phyloP scores from a whole-genome alignment of 2,888 invertebrate genomes.

The Dryocosmus kuriphilus region DNA sequence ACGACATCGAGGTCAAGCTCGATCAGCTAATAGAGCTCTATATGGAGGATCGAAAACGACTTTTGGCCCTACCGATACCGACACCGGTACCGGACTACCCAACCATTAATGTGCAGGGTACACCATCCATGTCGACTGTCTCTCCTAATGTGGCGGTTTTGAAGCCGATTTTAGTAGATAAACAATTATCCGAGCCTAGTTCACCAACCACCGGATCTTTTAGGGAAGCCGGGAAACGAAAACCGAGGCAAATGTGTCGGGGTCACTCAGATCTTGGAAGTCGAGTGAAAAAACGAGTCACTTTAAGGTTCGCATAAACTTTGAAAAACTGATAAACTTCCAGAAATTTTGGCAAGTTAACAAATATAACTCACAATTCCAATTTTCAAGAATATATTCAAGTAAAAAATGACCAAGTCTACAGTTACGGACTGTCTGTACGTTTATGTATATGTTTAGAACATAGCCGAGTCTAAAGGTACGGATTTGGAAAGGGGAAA shows the following conservation, averaged over 20 bases:
- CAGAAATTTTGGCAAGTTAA: no score
- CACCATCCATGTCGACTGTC: conserved; percentile 63
- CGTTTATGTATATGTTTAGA: no score
- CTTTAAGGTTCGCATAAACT: conserved; percentile 83
- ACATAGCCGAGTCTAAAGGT: no score
- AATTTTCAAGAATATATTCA: no score
- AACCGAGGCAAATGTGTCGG: conserved; percentile 82
- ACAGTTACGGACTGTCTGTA: no score
- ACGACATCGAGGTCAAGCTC: conserved; percentile 94
- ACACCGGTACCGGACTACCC: conserved; percentile 69
- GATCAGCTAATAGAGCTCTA: conserved; percentile 94
- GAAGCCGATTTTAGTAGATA: conserved; percentile 86
- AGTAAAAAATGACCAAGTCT: no score
- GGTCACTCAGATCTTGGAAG: conserved; percentile 89
- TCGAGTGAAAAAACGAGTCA: conserved; percentile 90
- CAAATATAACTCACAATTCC: no score
- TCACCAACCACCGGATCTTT: conserved; percentile 84
- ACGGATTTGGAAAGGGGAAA: no score
- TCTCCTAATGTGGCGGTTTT: conserved; percentile 76
- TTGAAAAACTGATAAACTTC: neutral
- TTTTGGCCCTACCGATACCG: conserved; percentile 79
- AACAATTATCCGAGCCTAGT: conserved; percentile 88
- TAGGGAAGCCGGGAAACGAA: conserved; percentile 76
- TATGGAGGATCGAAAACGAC: conserved; percentile 89
- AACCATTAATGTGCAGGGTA: conserved; percentile 76